phyloP scores from a whole-genome alignment of 2,113 vertebrate genomes.

The Tyrannus savana region DNA sequence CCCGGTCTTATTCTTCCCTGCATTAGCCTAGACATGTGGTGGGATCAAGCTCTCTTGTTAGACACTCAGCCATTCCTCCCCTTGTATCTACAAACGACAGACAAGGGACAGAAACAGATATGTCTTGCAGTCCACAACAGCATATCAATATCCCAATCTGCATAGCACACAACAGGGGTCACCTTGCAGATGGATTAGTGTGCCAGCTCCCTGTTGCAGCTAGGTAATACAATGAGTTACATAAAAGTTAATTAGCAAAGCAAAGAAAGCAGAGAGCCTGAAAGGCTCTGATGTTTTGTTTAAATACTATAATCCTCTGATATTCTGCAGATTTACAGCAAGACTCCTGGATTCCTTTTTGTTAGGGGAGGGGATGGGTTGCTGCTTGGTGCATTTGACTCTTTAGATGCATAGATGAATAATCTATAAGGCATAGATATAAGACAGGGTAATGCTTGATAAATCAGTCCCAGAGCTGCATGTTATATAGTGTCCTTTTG shows the following conservation, averaged over 20 bases:
- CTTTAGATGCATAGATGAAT: background rate
- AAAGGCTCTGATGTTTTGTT: constrained; percentile 42
- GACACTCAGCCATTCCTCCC: constrained; percentile 6
- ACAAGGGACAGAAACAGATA: constrained; percentile 34
- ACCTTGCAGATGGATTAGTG: constrained; percentile 66
- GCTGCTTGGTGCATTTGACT: background rate
- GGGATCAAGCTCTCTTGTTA: constrained; percentile 39
- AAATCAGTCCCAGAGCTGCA: background rate
- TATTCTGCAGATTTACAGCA: constrained; percentile 1
- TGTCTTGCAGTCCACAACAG: constrained; percentile 28
- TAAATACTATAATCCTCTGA: constrained; percentile 41
- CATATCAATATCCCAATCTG: constrained; percentile 50
- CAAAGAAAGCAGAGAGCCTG: constrained; percentile 39
- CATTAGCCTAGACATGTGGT: background rate
- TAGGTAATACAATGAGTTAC: constrained; percentile 34
- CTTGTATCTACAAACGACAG: constrained; percentile 36
- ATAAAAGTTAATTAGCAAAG: constrained; percentile 60
- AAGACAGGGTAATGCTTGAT: background rate
- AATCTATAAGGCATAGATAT: background rate
- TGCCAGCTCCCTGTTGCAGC: constrained; percentile 23
- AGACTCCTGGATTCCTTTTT: background rate
- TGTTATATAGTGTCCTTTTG: background rate
- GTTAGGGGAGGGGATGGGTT: background rate
- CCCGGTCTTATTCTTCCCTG: constrained; percentile 9
- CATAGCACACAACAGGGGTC: constrained; percentile 50